These are phyloP conservation scores for Lophotis ruficrista DNA, from an alignment of 2,113 vertebrate genomes.

Conservation along the genomic window DNA sequence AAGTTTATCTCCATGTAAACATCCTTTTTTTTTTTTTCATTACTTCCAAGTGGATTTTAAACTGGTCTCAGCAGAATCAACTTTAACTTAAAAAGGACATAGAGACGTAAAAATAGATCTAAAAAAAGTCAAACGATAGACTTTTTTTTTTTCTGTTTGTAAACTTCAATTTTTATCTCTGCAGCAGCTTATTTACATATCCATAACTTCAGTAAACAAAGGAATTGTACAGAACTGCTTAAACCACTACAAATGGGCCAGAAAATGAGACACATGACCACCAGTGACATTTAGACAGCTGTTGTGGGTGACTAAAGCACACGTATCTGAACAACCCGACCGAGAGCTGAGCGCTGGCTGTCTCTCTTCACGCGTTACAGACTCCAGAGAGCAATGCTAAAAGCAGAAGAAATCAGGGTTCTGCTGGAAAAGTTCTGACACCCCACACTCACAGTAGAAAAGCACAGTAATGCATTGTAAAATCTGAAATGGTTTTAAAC, in stretches of 20 bases:
- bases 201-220: background rate
- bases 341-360: background rate
- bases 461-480: background rate
- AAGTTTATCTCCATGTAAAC: background rate
- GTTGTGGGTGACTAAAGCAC: background rate
- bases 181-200: background rate
- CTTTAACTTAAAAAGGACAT: background rate
- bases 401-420: background rate
- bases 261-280: background rate
- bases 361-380: background rate
- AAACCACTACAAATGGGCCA: rapidly evolving
- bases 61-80: background rate
- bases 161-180: background rate
- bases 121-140: background rate
- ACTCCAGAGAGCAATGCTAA: background rate
- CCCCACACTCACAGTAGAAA: background rate
- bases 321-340: background rate
- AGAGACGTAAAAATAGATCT: background rate
- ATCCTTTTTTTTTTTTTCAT: background rate
- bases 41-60: background rate
- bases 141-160: background rate
- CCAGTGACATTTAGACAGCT: background rate
- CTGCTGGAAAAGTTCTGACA: background rate
- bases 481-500: background rate
- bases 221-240: background rate